phyloP scores from a whole-genome alignment of 2,797 vertebrate genomes.

The Esox masquinongy region DNA sequence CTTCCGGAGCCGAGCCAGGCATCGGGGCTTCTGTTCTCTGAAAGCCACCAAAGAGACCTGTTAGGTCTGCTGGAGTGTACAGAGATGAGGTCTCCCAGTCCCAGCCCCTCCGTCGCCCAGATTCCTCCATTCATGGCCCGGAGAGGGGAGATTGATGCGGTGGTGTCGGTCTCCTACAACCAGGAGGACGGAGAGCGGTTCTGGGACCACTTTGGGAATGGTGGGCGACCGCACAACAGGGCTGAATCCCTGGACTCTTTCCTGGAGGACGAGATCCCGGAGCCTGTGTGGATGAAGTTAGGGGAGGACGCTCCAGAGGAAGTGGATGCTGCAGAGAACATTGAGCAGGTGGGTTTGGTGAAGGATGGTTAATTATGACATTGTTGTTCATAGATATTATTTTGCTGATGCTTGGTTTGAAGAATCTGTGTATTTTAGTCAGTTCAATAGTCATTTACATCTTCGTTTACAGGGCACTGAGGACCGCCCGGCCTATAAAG shows the following conservation, averaged over 20 bases:
- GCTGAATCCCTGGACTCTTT: constrained; percentile 50
- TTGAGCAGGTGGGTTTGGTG: constrained; percentile 44
- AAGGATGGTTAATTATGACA: background rate
- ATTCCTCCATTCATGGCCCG: constrained; percentile 23
- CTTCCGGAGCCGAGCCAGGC: constrained; percentile 25
- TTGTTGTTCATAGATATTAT: background rate
- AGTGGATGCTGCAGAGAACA: constrained; percentile 35
- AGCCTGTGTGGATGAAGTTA: constrained; percentile 65
- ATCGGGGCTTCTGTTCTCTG: constrained; percentile 81
- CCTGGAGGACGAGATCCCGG: constrained; percentile 66
- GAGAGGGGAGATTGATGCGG: constrained; percentile 58
- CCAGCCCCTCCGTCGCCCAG: constrained; percentile 10
- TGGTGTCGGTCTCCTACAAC: constrained; percentile 67
- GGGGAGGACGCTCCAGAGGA: constrained; percentile 57
- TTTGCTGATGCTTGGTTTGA: background rate
- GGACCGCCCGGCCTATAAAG: constrained; percentile 75
- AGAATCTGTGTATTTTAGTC: background rate
- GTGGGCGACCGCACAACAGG: constrained; percentile 34
- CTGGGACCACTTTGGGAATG: constrained; percentile 57
- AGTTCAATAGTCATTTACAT: background rate
- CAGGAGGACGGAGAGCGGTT: constrained; percentile 57
- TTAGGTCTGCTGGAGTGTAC: constrained; percentile 79
- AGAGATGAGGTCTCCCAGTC: constrained; percentile 46
- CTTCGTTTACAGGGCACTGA: constrained; percentile 61
- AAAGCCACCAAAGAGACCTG: constrained; percentile 80